phyloP scores from a whole-genome alignment of 2,888 invertebrate genomes.

The Euspilapteryx auroguttella region DNA sequence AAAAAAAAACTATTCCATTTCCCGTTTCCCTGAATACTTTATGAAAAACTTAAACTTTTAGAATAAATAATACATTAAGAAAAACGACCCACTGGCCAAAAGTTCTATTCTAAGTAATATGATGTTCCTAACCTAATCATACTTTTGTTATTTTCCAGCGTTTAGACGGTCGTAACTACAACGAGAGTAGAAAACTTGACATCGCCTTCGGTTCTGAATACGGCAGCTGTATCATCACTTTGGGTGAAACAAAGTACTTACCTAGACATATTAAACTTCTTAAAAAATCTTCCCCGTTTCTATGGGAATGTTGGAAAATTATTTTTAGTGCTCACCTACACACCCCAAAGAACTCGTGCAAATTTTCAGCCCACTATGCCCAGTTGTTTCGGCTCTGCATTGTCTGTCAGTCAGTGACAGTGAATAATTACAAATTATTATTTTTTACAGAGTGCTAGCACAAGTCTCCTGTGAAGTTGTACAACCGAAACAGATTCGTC shows the following conservation, averaged over 20 bases:
- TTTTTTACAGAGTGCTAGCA: conserved; percentile 70
- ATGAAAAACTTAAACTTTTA: no score
- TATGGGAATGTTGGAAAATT: no score
- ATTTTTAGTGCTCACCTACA: no score
- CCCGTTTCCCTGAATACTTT: no score
- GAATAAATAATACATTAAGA: no score
- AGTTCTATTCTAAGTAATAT: background rate
- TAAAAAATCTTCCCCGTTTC: no score
- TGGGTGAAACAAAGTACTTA: conserved; percentile 77
- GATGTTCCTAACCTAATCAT: conserved; percentile 3
- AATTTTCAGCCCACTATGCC: no score
- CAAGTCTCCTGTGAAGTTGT: conserved; percentile 89
- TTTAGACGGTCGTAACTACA: conserved; percentile 75
- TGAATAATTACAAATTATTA: background rate
- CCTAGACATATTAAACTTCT: background rate
- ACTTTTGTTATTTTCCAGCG: conserved; percentile 57
- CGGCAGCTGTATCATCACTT: conserved; percentile 76
- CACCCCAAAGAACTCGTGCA: no score
- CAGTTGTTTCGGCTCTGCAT: no score
- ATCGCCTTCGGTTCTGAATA: conserved; percentile 82
- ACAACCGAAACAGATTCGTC: conserved; percentile 80
- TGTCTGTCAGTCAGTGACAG: no score
- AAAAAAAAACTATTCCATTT: no score
- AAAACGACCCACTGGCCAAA: no score
- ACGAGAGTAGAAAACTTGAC: conserved; percentile 71